Base-by-base conservation (phyloP, 2,113 vertebrate genomes). In the Mesoclemmys tuberculata region DNA sequence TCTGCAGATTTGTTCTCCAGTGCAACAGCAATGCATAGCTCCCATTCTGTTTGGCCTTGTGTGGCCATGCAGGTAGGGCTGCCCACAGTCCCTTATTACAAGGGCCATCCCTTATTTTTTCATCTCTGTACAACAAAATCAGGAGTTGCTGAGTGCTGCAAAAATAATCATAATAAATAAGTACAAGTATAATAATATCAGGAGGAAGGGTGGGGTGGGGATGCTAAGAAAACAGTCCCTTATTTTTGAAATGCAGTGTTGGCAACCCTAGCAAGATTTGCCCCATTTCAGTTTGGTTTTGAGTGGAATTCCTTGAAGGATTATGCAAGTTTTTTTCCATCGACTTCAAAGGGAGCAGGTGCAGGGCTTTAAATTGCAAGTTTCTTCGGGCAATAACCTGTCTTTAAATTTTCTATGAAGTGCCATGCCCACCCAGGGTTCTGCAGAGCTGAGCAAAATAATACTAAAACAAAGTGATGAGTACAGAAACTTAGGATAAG, bases 401-500 rank as follows among this genome's bases (percentile, higher is more conserved):
- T 18, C 82, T 84, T 89, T 21, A 44, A 16, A 44, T 49, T 88
- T 56, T 5, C 55, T 74, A 3, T 18, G 12, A 38, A 8, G 19
- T 35, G 38, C 1, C 77, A 56, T 26, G 71, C 87, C 93, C 71
- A 54, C 55, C 78, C 84, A 61, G 44, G 24, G 74, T 31, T 85
- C 78, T 19, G 3, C 11, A 51, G 71, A 83, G 86, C 80, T 92
- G 93, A 91, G 5, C n/a, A 68, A 68, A 56, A 8, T 41, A 56
- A 55, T 27, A 93, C 58, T 21, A 54, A 41, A 35, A n/a, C 38
- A 80, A 56, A 92, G 51, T 55, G 71, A 55, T 80, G 85, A 81
- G 89, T 80, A 89, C 87, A 56, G 93, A 94, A 97, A 95, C 13
- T 82, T 92, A 89, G 88, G 90, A 80, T 90, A 96, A 93, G 61